A percentile compares a stretch with the other conserved stretches of the same genome.
Evolutionary conservation across 2,888 invertebrate species (phyloP).

Genomic region (Aphidoletes aphidimyza): DNA sequence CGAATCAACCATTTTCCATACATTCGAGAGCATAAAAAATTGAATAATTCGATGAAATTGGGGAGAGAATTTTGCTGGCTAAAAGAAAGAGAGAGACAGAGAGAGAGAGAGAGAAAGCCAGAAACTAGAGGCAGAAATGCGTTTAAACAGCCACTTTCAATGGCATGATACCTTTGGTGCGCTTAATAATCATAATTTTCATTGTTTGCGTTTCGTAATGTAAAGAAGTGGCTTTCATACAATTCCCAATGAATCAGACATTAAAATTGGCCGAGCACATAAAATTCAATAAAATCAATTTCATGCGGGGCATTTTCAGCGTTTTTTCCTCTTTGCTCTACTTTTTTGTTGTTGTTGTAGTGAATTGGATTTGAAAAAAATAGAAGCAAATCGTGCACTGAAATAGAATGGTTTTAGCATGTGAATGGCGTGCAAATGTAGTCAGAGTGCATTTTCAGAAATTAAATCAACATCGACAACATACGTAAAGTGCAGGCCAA

Average conservation of each 20-base stretch:
- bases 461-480: background rate
- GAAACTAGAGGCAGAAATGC: background rate
- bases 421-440: background rate
- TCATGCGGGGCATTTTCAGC: background rate
- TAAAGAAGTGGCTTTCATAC: background rate
- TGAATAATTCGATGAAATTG: background rate
- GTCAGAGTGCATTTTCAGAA: background rate
- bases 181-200: slow-evolving; percentile 15
- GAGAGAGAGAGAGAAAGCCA: no score
- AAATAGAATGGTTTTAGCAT: background rate
- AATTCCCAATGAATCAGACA: background rate
- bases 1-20: slow-evolving; percentile 1
- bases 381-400: no score
- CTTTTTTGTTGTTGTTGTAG: no score
- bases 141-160: background rate
- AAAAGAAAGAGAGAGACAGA: no score
- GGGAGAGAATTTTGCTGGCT: no score
- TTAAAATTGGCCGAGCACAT: background rate
- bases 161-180: slow-evolving; percentile 14
- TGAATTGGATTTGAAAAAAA: no score
- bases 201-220: slow-evolving; percentile 8
- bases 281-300: slow-evolving; percentile 25
- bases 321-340: no score
- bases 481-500: background rate
- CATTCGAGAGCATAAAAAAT: slow-evolving; percentile 7